Percentiles rank a stretch among this genome's conserved stretches.
Conservation (phyloP, 1,140 invertebrate species). For the Halesus radiatus region DNA sequence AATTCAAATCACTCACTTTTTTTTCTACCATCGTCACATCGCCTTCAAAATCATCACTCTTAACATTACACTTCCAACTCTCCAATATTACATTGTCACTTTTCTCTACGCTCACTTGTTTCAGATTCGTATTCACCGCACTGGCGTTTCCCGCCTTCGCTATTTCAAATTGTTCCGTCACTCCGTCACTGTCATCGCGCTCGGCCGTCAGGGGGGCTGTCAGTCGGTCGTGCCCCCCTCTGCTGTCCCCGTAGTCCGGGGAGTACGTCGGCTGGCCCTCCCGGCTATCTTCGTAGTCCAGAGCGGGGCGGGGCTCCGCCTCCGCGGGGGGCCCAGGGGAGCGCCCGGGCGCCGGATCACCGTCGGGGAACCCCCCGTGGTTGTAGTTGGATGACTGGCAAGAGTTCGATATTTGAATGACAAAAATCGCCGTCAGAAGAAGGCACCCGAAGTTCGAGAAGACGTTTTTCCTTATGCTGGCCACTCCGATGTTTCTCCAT, state of each 20-base stretch:
- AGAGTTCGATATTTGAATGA: conserved; percentile 16
- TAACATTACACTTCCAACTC: conserved; percentile 26
- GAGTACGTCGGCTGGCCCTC: neutral
- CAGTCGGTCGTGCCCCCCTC: no score
- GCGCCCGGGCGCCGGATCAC: conserved; percentile 52
- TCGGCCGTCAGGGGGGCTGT: conserved; percentile 1
- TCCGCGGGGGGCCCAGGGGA: conserved; percentile 48
- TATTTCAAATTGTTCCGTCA: neutral
- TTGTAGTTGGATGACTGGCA: conserved; percentile 37
- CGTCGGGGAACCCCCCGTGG: conserved; percentile 41
- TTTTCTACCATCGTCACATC: conserved; percentile 32
- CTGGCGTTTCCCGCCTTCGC: conserved; percentile 7
- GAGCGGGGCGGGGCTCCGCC: neutral
- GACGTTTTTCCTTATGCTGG: conserved; percentile 12
- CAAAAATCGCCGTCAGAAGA: conserved; percentile 17
- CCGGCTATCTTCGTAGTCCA: neutral
- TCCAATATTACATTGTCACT: neutral
- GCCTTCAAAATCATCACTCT: conserved; percentile 35
- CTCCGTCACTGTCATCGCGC: neutral
- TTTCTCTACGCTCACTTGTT: conserved; percentile 3
- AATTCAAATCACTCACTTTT: conserved; percentile 39
- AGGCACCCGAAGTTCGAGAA: conserved; percentile 29
- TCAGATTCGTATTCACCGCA: neutral
- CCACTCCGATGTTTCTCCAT: conserved; percentile 12
- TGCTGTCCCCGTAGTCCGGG: neutral